phyloP scores from a whole-genome alignment of 2,888 invertebrate species.

The Hyppa rectilinea region DNA sequence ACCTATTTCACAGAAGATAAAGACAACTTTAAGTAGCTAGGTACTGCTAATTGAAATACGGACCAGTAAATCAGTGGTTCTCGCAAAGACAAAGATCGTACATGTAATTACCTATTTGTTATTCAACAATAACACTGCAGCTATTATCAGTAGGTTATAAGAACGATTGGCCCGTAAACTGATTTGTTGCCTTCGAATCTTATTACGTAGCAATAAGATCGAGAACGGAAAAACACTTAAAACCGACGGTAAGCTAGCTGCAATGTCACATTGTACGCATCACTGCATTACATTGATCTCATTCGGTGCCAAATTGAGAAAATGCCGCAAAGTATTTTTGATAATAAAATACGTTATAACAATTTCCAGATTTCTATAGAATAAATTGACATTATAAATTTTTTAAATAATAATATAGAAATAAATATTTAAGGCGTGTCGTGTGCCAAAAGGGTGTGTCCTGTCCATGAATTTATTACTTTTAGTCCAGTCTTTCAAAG shows the following conservation, averaged over 20 bases:
- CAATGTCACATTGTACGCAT: constrained; percentile 82
- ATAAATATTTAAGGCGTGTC: constrained; percentile 3
- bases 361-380: constrained; percentile 13
- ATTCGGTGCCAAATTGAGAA: constrained; percentile 69
- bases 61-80: constrained; percentile 30
- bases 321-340: constrained; percentile 42
- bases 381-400: constrained; percentile 29
- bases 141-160: constrained; percentile 73
- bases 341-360: constrained; percentile 34
- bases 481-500: constrained; percentile 30
- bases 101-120: constrained; percentile 64
- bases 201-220: constrained; percentile 53
- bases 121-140: constrained; percentile 70
- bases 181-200: constrained; percentile 43
- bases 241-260: constrained; percentile 63
- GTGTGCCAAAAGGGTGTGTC: constrained; percentile 44
- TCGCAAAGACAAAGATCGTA: constrained; percentile 48
- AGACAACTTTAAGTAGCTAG: background rate
- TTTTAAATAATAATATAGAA: constrained; percentile 1
- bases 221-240: constrained; percentile 34
- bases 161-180: constrained; percentile 63
- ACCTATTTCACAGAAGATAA: background rate
- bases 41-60: constrained; percentile 21
- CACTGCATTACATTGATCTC: constrained; percentile 76
- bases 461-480: constrained; percentile 38